Base-by-base conservation (phyloP, 2,113 vertebrate species). In the Myocastor coypus region DNA sequence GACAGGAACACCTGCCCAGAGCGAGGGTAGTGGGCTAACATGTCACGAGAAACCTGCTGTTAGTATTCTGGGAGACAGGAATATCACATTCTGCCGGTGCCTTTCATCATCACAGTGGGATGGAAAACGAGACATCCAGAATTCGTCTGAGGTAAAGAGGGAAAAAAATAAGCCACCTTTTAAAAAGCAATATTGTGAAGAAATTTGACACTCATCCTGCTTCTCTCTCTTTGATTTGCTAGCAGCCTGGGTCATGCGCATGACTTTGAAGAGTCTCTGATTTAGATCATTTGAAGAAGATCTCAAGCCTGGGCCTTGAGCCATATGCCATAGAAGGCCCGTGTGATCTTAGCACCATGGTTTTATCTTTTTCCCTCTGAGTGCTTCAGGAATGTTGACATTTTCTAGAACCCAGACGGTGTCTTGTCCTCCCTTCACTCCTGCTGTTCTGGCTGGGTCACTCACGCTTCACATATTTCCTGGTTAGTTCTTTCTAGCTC, bases 251-350 rank as follows among this genome's bases (percentile, higher is more conserved):
- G 34, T 87, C 59, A 59, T 83, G 30, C 40, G 83, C 50, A 11
- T 8, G 57, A 26, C 40, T 87, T 91, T 64, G 92, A 68, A 71
- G 86, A 75, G 80, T 34, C 55, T 94, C 37, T 55, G 6, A 59
- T 88, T 96, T 57, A 86, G 61, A 81, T 88, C 24, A 16, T 63
- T 63, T 82, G 88, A 82, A 94, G 87, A 61, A 94, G 87, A 61
- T 83, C 73, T 93, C 26, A 22, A 71, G 26, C 40, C 46, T n/a
- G 37, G 71, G 34, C 20, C 50, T 12, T 3, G 20, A 69, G 26
- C 63, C 64, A 34, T 1, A 5, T 30, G 64, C 22, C n/a, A 66
- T n/a, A 75, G 68, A 34, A 78, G 69, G 10, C 68, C 42, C 28
- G 11, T 50, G 5, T 4, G 17, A 40, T 32, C 14, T 71, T 40